A percentile compares a stretch with the other conserved stretches of the same genome.
These are phyloP conservation scores for Microcebus lehilahytsara DNA, from an alignment of 2,113 vertebrate species.

Conservation along the genomic window DNA sequence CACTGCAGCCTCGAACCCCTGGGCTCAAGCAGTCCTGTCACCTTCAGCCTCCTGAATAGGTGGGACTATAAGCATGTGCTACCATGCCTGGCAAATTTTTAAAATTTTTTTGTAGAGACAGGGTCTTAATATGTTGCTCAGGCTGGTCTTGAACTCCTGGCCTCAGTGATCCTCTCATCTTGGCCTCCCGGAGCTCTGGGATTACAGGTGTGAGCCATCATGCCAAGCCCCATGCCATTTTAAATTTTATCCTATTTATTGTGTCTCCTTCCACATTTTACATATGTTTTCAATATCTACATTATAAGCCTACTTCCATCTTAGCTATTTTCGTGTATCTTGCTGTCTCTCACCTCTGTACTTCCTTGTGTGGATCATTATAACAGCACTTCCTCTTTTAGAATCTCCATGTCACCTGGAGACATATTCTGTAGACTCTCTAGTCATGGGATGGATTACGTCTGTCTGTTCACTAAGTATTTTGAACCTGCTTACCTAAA, in stretches of 20 bases:
- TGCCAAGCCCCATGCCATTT: not conserved
- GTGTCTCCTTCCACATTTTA: not conserved
- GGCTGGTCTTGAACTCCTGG: too few species aligned
- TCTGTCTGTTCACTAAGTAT: not conserved
- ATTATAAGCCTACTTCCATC: not conserved
- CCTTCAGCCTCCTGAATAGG: too few species aligned
- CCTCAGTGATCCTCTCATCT: too few species aligned
- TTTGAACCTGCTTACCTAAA: not conserved
- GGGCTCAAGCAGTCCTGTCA: too few species aligned
- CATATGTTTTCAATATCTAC: not conserved
- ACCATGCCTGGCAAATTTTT: too few species aligned
- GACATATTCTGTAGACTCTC: not conserved
- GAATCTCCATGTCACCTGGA: not conserved
- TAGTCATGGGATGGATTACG: not conserved
- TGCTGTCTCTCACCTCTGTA: constrained; percentile 1
- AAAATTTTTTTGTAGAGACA: too few species aligned
- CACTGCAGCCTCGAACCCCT: too few species aligned
- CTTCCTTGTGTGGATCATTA: not conserved
- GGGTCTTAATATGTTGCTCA: too few species aligned
- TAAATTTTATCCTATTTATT: not conserved
- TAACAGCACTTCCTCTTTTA: not conserved
- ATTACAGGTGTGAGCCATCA: too few species aligned
- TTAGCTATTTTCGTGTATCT: constrained; percentile 24
- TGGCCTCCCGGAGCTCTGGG: too few species aligned
- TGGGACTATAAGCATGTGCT: too few species aligned